These are phyloP conservation scores for Sitodiplosis mosellana DNA, from an alignment of 1,140 invertebrate genomes.

Conservation along the genomic window DNA sequence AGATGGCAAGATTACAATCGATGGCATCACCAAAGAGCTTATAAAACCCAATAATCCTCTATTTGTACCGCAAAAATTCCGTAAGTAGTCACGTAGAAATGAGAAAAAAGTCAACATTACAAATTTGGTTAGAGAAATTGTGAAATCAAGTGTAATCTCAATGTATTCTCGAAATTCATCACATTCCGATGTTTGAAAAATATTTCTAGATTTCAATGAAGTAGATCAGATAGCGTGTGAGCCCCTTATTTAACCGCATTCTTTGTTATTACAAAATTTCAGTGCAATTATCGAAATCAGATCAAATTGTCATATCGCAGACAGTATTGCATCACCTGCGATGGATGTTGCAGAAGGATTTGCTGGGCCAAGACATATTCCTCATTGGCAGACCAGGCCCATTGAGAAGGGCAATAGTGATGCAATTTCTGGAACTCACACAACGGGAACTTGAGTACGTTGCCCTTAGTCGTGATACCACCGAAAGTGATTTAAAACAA, in stretches of 20 bases:
- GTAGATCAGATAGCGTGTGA: no score
- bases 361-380: conserved; percentile 87
- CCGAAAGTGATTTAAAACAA: conserved; percentile 92
- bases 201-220: conserved; percentile 9
- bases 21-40: background rate
- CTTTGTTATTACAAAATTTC: conserved; percentile 12
- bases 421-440: conserved; percentile 77
- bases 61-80: background rate
- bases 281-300: conserved; percentile 29
- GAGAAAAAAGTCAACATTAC: conserved; percentile 1
- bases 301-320: conserved; percentile 38
- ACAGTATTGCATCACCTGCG: conserved; percentile 60
- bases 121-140: no score
- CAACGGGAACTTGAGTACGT: conserved; percentile 85
- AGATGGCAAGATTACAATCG: background rate
- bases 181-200: conserved; percentile 1
- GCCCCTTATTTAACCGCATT: conserved; percentile 11
- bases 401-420: conserved; percentile 46
- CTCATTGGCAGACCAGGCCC: conserved; percentile 79
- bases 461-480: conserved; percentile 84
- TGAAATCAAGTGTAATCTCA: conserved; percentile 6
- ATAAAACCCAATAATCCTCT: background rate
- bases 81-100: background rate
- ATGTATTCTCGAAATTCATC: conserved; percentile 2
- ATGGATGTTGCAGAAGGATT: conserved; percentile 92